phyloP scores from a whole-genome alignment of 2,888 invertebrate genomes.

The Morpho helenor region DNA sequence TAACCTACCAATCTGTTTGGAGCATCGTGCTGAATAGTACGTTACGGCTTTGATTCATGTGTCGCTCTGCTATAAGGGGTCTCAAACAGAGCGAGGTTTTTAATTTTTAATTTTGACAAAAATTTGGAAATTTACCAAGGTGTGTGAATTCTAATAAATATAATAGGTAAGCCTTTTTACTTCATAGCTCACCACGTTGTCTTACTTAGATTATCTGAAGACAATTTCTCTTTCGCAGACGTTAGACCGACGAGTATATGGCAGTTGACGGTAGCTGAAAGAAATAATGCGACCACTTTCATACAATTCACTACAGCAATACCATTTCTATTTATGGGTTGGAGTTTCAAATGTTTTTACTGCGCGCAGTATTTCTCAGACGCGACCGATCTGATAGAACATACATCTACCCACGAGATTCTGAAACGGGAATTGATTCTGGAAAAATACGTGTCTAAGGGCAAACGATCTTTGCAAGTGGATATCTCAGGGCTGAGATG shows the following conservation, averaged over 20 bases:
- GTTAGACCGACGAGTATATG: slow-evolving; percentile 42
- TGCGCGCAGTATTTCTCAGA: slow-evolving; percentile 46
- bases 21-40: too few relatives aligned
- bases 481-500: slow-evolving; percentile 51
- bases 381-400: slow-evolving; percentile 35
- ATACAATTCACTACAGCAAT: slow-evolving; percentile 46
- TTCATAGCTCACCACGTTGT: too few relatives aligned
- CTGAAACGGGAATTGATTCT: slow-evolving; percentile 33
- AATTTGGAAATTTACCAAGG: too few relatives aligned
- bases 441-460: slow-evolving; percentile 38
- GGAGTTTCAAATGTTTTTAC: slow-evolving; percentile 52
- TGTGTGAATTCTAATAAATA: too few relatives aligned
- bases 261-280: slow-evolving; percentile 54
- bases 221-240: slow-evolving; percentile 32
- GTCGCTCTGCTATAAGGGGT: too few relatives aligned
- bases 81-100: too few relatives aligned
- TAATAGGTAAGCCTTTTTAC: neutral
- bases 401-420: slow-evolving; percentile 38
- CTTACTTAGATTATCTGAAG: slow-evolving; percentile 11
- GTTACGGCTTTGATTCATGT: too few relatives aligned
- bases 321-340: slow-evolving; percentile 53
- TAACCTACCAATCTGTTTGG: too few relatives aligned
- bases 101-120: too few relatives aligned
- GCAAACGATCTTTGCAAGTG: slow-evolving; percentile 38
- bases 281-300: slow-evolving; percentile 47